Conservation (phyloP, 2,888 invertebrate genomes). For the Sturmia bella region DNA sequence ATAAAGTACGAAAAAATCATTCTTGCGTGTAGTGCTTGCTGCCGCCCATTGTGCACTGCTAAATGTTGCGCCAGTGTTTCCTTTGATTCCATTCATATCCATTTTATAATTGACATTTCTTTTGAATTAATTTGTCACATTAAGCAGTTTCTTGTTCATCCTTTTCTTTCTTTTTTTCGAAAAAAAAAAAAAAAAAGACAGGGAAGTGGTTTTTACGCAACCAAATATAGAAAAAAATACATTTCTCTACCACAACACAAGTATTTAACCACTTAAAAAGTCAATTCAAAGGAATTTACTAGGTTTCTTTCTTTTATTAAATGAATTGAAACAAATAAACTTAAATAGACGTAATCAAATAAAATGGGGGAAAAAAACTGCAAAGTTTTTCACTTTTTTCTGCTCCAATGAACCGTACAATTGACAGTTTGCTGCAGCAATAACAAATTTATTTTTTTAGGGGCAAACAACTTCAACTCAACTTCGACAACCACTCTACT, state of each 20-base stretch:
- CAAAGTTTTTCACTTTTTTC: slow-evolving; percentile 47
- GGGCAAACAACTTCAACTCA: slow-evolving; percentile 5
- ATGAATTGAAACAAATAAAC: slow-evolving; percentile 25
- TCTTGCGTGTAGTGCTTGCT: too few species aligned
- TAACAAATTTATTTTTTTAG: slow-evolving; percentile 18
- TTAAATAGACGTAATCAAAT: slow-evolving; percentile 30
- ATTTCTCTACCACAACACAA: not conserved
- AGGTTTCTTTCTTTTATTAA: slow-evolving; percentile 43
- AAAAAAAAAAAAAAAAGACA: slow-evolving; percentile 40
- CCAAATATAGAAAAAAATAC: not conserved
- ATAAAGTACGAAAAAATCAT: too few species aligned
- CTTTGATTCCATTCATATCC: not conserved
- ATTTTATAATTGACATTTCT: not conserved
- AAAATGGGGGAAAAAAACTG: slow-evolving; percentile 29
- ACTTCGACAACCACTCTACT: too few species aligned
- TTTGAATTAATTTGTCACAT: slow-evolving; percentile 7
- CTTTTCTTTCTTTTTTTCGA: not conserved
- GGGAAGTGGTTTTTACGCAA: slow-evolving; percentile 21
- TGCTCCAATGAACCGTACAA: slow-evolving; percentile 68
- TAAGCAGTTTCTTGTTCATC: not conserved
- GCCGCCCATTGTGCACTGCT: too few species aligned
- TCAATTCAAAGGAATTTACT: slow-evolving; percentile 45
- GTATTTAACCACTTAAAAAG: slow-evolving; percentile 26
- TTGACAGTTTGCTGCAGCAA: slow-evolving; percentile 59
- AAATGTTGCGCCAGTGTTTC: not conserved